Base-by-base conservation (phyloP, 1,140 invertebrate genomes). In the Steinernema feltiae region DNA sequence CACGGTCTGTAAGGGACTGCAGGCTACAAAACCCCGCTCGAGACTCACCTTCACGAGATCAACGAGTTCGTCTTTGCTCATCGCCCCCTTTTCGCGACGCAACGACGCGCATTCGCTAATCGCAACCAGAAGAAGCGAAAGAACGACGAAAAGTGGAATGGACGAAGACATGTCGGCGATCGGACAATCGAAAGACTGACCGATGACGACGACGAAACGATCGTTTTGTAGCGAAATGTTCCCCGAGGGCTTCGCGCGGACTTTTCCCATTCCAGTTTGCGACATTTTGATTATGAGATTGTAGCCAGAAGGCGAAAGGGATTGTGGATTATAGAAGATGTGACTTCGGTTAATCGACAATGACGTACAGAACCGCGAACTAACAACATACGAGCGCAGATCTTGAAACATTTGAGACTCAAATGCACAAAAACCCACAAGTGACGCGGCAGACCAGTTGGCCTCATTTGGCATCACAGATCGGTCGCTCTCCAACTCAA, bases 251-350 rank as follows among this genome's bases (percentile, higher is more conserved):
- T 7, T n/a, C 41, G 41, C 53, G 53, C 15, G 53, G 53, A 15
- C 53, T 27, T 63, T 63, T 63, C 53, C 53, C 53, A 63, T 27
- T 63, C 53, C 53, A 63, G 53, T 63, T 63, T 63, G 15, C 24
- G 35, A 41, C 35, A 41, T 41, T 41, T 41, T 41, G 35, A 41
- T 41, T 41, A 18, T 18, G 35, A 7, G 35, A 63, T 3, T 21
- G 53, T 63, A 15, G 53, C 53, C 53, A 63, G 53, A 27, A 63
- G 53, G 53, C 12, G 53, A 27, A 63, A 63, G 24, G 35, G 35
- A 41, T 41, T 41, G 2, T 12, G 53, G 53, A 63, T 63, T 63
- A 63, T n/a, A n/a, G n/a, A n/a, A n/a, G 53, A 12, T 21, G 53
- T 15, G 7, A 63, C 7, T 27, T n/a, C 53, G 12, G 15, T 63